Base-by-base conservation (phyloP, 2,888 invertebrate species). In the Dorcus parallelipipedus region DNA sequence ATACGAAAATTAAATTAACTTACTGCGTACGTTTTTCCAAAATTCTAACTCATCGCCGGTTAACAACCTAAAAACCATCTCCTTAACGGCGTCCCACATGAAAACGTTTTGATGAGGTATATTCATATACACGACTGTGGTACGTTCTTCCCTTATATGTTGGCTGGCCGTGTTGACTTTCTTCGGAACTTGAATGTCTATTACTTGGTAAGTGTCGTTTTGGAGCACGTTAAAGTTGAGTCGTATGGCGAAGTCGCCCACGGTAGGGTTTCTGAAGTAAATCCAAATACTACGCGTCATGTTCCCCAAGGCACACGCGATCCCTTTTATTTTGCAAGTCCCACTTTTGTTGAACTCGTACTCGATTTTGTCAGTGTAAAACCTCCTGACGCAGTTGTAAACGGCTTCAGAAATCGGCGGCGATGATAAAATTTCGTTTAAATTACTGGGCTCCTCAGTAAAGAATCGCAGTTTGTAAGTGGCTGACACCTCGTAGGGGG, bases 1-100 rank as follows among this genome's bases (percentile, higher is more conserved):
- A 20, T 20, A 20, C 20, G 7, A 20, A 3, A 49, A 17, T 3
- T n/a, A 2, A 20, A 38, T 14, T 33, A 26, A n/a, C 58, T 42
- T 58, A 58, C 58, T n/a, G 9, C 48, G 10, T 23, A 42, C 4
- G 3, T 54, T 40, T 20, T 50, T 54, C 58, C 58, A 58, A 45
- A 54, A 58, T 14, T 38, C 47, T 8, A 49, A 9, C n/a, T 58
- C 54, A 6, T 50, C 50, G 2, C 45, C 49, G 17, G 40, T 43
- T 14, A 49, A n/a, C 10, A 33, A 23, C n/a, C 23, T 38, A 3
- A 58, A 14, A 38, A 51, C 9, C 17, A 38, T n/a, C 26, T 58
- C 50, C 17, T 42, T 45, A 20, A 58, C 17, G n/a, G 42, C 26
- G 7, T 38, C 42, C 58, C 58, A 58, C 38, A 58, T 26, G 2